Conservation (phyloP, 2,797 vertebrate species). For the Chelmon rostratus region DNA sequence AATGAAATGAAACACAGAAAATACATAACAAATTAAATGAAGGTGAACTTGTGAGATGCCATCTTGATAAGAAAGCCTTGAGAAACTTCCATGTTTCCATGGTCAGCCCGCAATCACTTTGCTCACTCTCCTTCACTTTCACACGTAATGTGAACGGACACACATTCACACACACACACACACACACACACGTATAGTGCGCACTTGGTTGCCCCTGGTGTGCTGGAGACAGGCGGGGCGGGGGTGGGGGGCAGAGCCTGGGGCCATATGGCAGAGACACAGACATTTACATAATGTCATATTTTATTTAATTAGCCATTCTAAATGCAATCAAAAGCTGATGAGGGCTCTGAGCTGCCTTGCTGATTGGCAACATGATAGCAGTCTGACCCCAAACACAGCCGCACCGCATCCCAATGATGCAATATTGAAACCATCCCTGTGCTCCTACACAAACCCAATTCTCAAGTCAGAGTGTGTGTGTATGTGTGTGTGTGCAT, state of each 20-base stretch:
- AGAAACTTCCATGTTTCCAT: slow-evolving; percentile 7
- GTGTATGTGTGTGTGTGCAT: slow-evolving; percentile 17
- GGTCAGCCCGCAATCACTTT: slow-evolving; percentile 33
- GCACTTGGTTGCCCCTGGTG: slow-evolving; percentile 67
- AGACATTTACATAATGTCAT: slow-evolving; percentile 87
- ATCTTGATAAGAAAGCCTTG: not conserved
- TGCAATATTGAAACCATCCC: slow-evolving; percentile 75
- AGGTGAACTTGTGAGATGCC: not conserved
- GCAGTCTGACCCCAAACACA: slow-evolving; percentile 78
- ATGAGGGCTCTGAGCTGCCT: slow-evolving; percentile 79
- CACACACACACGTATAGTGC: slow-evolving; percentile 5
- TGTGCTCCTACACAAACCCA: slow-evolving; percentile 59
- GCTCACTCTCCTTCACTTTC: slow-evolving; percentile 24
- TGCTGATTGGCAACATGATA: slow-evolving; percentile 84
- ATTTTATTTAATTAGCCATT: slow-evolving; percentile 88
- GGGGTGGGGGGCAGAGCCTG: slow-evolving; percentile 62
- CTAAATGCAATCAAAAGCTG: slow-evolving; percentile 86
- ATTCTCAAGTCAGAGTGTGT: slow-evolving; percentile 52
- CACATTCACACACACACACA: slow-evolving; percentile 26
- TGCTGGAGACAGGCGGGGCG: slow-evolving; percentile 59
- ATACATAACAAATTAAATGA: not conserved
- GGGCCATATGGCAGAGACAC: slow-evolving; percentile 82
- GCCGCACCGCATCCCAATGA: slow-evolving; percentile 74
- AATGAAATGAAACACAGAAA: not conserved
- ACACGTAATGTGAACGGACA: slow-evolving; percentile 1